Percentiles rank a stretch among this genome's conserved stretches.
Conservation (phyloP, 1,140 invertebrate species). For the Chrysomallon squamiferum region DNA sequence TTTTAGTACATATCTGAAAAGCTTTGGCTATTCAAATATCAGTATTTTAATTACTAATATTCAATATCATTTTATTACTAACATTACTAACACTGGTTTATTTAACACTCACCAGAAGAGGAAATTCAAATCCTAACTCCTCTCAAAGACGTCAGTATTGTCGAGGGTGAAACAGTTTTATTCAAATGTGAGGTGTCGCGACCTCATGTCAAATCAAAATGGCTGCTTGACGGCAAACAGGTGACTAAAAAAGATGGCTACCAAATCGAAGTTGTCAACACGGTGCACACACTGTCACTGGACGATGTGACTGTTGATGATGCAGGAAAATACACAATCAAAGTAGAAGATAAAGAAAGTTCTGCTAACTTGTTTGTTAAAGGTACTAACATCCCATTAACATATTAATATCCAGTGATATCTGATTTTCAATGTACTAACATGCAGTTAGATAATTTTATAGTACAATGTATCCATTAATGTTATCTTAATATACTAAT, state of each 20-base stretch:
- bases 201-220: conserved; percentile 78
- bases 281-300: conserved; percentile 71
- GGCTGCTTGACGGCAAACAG: conserved; percentile 79
- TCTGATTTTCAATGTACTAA: too few relatives aligned
- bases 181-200: conserved; percentile 69
- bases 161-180: conserved; percentile 28
- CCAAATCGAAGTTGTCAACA: conserved; percentile 43
- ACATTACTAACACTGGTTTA: too few relatives aligned
- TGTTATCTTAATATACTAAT: too few relatives aligned
- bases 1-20: too few relatives aligned
- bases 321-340: background rate
- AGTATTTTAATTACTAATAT: too few relatives aligned
- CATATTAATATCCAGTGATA: too few relatives aligned
- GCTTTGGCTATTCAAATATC: too few relatives aligned
- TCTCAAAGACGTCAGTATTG: conserved; percentile 39
- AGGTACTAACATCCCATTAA: conserved; percentile 28
- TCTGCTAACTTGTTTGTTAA: conserved; percentile 41
- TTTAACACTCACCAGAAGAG: conserved; percentile 25
- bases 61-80: too few relatives aligned
- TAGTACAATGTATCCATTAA: too few relatives aligned
- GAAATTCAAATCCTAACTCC: conserved; percentile 45
- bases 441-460: too few relatives aligned
- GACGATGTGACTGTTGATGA: conserved; percentile 79
- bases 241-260: conserved; percentile 61
- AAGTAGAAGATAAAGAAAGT: conserved; percentile 32